Percentiles rank a stretch among this genome's conserved stretches.
Conservation (phyloP, 2,113 vertebrate genomes). For the Sorex fumeus region DNA sequence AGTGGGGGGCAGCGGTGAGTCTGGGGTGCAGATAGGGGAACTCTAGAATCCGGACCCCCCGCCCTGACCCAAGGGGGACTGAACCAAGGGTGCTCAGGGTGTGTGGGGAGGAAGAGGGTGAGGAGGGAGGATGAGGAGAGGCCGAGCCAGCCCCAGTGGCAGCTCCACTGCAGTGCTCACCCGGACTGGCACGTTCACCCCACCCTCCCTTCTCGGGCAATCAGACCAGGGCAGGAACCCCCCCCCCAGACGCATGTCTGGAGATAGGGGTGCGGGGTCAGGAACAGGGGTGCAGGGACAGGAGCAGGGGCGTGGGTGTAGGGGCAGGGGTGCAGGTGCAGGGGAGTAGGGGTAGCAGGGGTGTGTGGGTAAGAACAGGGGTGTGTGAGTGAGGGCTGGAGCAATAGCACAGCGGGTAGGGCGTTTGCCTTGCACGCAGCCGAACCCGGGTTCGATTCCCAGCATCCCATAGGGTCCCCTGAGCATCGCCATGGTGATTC, state of each 20-base stretch:
- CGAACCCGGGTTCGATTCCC: too few relatives aligned
- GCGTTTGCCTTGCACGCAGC: too few relatives aligned
- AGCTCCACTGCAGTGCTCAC: not conserved
- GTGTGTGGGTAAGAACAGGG: not conserved
- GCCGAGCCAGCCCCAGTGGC: not conserved
- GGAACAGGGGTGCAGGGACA: too few relatives aligned
- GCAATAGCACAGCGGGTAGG: too few relatives aligned
- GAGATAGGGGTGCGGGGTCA: not conserved
- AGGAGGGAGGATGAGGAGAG: not conserved
- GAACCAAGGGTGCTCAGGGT: too few relatives aligned
- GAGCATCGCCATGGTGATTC: too few relatives aligned
- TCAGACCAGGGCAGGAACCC: not conserved
- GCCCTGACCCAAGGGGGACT: too few relatives aligned
- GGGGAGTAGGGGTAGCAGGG: not conserved
- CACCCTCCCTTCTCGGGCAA: not conserved
- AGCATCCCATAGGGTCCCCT: too few relatives aligned
- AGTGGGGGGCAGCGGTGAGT: not conserved
- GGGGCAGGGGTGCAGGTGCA: too few relatives aligned
- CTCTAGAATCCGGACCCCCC: too few relatives aligned
- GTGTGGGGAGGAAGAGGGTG: not conserved
- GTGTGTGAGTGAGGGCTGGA: too few relatives aligned
- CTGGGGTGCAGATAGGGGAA: not conserved
- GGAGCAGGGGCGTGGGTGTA: not conserved
- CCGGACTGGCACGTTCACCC: not conserved
- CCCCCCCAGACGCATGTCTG: not conserved